A percentile compares a stretch with the other conserved stretches of the same genome.
Evolutionary conservation across 2,888 invertebrate species (phyloP).

Genomic region (Aspidapion aeneum): DNA sequence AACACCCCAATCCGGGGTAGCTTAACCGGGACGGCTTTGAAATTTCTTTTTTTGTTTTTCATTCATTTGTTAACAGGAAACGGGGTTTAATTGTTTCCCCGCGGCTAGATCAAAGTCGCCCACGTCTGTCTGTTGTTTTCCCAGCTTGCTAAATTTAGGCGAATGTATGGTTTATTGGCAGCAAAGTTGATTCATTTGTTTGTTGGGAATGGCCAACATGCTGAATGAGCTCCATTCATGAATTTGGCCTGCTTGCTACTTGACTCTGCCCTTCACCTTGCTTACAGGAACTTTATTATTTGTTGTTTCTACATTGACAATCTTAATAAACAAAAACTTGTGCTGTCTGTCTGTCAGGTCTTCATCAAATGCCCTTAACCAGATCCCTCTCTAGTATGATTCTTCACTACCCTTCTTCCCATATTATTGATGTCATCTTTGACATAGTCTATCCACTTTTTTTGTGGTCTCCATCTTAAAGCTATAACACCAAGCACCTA

Average conservation of each 20-base stretch:
- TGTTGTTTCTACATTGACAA: no score
- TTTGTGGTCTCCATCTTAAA: no score
- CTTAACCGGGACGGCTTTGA: slow-evolving; percentile 40
- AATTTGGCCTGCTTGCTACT: slow-evolving; percentile 18
- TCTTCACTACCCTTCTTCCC: no score
- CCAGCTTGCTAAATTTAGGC: not conserved
- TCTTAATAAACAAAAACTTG: no score
- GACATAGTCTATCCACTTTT: no score
- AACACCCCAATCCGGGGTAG: slow-evolving; percentile 26
- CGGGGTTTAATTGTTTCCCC: slow-evolving; percentile 10
- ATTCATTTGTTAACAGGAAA: slow-evolving; percentile 10
- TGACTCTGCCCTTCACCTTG: slow-evolving; percentile 23
- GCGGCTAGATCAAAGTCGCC: not conserved
- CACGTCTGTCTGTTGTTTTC: not conserved
- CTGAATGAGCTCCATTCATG: slow-evolving; percentile 25
- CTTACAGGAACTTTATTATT: not conserved
- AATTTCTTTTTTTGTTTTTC: slow-evolving; percentile 21
- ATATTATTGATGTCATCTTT: no score
- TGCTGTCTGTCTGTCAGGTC: no score
- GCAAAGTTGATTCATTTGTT: slow-evolving; percentile 23
- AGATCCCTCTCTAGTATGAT: no score
- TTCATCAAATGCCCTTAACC: no score
- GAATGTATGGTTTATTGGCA: not conserved
- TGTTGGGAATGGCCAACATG: slow-evolving; percentile 14
- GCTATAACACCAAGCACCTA: no score